Percentiles rank a stretch among this genome's conserved stretches.
These are phyloP conservation scores for Cataglyphis cursor DNA, from an alignment of 2,888 invertebrate species.

Conservation along the genomic window DNA sequence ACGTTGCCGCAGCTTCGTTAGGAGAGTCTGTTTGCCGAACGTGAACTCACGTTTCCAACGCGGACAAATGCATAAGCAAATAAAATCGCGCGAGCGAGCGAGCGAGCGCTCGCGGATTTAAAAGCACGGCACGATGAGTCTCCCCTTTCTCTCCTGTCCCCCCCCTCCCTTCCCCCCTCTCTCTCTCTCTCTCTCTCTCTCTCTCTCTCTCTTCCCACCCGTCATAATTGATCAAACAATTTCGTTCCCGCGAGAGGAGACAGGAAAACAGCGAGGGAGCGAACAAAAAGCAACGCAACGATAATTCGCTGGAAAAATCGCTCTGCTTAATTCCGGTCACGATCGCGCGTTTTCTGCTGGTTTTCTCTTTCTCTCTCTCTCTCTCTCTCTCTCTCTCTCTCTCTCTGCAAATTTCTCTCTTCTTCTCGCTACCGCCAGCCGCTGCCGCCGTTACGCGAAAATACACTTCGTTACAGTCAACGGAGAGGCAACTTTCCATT, in stretches of 20 bases:
- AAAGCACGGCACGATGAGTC: constrained; percentile 51
- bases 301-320: constrained; percentile 60
- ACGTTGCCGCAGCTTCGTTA: constrained; percentile 78
- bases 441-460: constrained; percentile 50
- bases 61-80: constrained; percentile 79
- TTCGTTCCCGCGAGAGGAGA: constrained; percentile 53
- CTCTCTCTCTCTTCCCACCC: constrained; percentile 24
- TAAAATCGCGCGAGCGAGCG: constrained; percentile 76
- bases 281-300: constrained; percentile 39
- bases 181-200: neutral
- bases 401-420: constrained; percentile 17
- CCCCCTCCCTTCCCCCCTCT: too few relatives aligned
- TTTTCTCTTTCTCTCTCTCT: neutral
- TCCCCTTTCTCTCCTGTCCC: neutral
- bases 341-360: constrained; percentile 55
- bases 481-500: constrained; percentile 61
- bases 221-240: constrained; percentile 65
- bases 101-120: constrained; percentile 55
- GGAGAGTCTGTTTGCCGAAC: constrained; percentile 83
- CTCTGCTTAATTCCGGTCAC: constrained; percentile 62
- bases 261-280: constrained; percentile 37
- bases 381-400: constrained; percentile 1
- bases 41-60: constrained; percentile 76
- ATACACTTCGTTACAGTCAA: constrained; percentile 58
- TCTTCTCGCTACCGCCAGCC: constrained; percentile 53